A percentile compares a stretch with the other conserved stretches of the same genome.
These are phyloP conservation scores for Porites evermanni DNA, from an alignment of 92 coral and sea anemone genomes.

Conservation along the genomic window DNA sequence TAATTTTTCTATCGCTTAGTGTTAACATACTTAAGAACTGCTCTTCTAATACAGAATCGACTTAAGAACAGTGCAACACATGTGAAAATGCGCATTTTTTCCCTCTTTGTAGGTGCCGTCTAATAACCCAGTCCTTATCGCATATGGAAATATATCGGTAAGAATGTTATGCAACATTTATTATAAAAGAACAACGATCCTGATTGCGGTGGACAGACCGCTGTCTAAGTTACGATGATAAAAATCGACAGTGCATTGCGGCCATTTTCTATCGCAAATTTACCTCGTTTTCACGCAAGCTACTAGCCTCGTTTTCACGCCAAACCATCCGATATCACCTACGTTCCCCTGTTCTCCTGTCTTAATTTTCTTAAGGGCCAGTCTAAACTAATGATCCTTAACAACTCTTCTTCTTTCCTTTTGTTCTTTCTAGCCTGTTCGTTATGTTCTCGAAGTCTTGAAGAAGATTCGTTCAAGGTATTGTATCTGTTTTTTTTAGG, in stretches of 20 bases:
- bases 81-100: neutral
- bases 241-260: too few species aligned
- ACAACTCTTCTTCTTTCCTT: neutral
- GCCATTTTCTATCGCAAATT: too few species aligned
- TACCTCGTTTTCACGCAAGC: too few species aligned
- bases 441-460: constrained; percentile 84
- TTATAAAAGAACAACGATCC: neutral
- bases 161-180: neutral
- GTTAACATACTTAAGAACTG: too few species aligned
- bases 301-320: too few species aligned
- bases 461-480: constrained; percentile 96
- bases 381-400: too few species aligned
- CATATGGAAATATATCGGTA: constrained; percentile 90
- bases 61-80: too few species aligned
- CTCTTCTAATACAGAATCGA: too few species aligned
- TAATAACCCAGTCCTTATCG: constrained; percentile 81
- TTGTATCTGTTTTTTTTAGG: neutral
- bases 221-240: neutral
- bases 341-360: too few species aligned
- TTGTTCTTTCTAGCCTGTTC: constrained; percentile 72
- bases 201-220: neutral
- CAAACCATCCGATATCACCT: too few species aligned
- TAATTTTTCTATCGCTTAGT: too few species aligned
- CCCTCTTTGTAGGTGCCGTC: constrained; percentile 14
- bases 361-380: too few species aligned